These are phyloP conservation scores for Tetrapedia diversipes DNA, from an alignment of 2,888 invertebrate genomes.

Conservation along the genomic window DNA sequence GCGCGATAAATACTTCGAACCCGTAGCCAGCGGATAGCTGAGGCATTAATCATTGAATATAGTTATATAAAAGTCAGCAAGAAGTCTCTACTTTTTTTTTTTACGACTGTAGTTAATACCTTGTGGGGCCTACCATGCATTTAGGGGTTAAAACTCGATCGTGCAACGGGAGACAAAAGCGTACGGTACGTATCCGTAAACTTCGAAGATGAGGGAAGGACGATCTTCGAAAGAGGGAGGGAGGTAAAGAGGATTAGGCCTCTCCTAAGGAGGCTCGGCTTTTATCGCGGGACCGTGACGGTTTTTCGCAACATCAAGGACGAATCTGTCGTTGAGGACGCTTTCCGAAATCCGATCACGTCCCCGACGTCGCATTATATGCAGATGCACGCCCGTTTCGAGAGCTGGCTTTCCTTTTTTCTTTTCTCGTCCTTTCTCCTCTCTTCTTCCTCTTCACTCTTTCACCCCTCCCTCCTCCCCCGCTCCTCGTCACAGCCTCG, in stretches of 20 bases:
- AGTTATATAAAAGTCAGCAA: too few relatives aligned
- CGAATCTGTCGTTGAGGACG: slow-evolving; percentile 25
- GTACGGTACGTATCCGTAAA: too few relatives aligned
- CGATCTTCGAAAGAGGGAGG: not conserved
- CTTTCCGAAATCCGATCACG: slow-evolving; percentile 61
- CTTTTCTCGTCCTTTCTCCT: slow-evolving; percentile 3
- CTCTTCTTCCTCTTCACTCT: slow-evolving; percentile 12
- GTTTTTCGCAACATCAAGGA: slow-evolving; percentile 49
- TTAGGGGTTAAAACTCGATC: too few relatives aligned
- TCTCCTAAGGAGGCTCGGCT: slow-evolving; percentile 2
- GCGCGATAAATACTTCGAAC: too few relatives aligned
- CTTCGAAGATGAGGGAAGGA: too few relatives aligned
- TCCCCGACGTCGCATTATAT: slow-evolving; percentile 60
- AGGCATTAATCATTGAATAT: too few relatives aligned
- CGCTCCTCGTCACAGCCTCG: slow-evolving; percentile 18
- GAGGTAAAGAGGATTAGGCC: not conserved
- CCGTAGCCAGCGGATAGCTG: too few relatives aligned
- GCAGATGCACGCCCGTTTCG: slow-evolving; percentile 58
- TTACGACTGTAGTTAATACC: too few relatives aligned
- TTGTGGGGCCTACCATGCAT: too few relatives aligned
- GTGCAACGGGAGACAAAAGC: too few relatives aligned
- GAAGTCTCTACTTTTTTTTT: too few relatives aligned
- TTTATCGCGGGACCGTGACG: not conserved
- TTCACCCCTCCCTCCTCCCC: not conserved
- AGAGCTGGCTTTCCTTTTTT: slow-evolving; percentile 56